These are phyloP conservation scores for Acromyrmex charruanus DNA, from an alignment of 1,140 invertebrate genomes.

Conservation along the genomic window DNA sequence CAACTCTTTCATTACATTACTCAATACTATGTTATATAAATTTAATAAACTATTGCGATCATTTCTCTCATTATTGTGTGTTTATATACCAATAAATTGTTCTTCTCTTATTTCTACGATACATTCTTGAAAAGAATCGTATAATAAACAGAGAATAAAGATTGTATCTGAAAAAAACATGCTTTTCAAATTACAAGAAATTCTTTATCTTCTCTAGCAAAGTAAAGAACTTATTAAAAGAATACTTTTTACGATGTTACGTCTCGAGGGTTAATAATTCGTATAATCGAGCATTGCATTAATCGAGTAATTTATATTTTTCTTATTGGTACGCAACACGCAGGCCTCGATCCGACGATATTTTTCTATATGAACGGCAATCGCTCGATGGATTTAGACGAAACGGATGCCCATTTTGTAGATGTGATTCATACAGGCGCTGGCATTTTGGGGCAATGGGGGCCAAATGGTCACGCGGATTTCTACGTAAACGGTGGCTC, in stretches of 20 bases:
- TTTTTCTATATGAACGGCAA: constrained; percentile 93
- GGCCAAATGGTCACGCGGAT: constrained; percentile 94
- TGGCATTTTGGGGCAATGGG: constrained; percentile 94
- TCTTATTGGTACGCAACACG: not conserved
- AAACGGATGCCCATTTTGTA: constrained; percentile 94
- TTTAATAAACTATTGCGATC: not conserved
- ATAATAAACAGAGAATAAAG: not conserved
- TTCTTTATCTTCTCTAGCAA: not conserved
- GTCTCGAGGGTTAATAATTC: not conserved
- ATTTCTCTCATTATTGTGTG: not conserved
- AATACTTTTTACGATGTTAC: constrained; percentile 5
- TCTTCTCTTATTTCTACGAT: not conserved
- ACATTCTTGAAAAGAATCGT: not conserved
- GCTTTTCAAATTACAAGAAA: not conserved
- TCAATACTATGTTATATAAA: not conserved
- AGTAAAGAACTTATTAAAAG: not conserved
- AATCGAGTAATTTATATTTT: not conserved
- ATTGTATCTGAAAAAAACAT: not conserved
- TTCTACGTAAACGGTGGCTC: constrained; percentile 97
- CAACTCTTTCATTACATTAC: not conserved
- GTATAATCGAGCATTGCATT: not conserved
- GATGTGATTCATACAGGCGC: constrained; percentile 96
- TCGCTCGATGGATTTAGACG: constrained; percentile 93
- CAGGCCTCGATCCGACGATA: constrained; percentile 93
- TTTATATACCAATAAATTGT: not conserved